Conservation (phyloP, 2,888 invertebrate genomes). For the Aleiodes testaceus region DNA sequence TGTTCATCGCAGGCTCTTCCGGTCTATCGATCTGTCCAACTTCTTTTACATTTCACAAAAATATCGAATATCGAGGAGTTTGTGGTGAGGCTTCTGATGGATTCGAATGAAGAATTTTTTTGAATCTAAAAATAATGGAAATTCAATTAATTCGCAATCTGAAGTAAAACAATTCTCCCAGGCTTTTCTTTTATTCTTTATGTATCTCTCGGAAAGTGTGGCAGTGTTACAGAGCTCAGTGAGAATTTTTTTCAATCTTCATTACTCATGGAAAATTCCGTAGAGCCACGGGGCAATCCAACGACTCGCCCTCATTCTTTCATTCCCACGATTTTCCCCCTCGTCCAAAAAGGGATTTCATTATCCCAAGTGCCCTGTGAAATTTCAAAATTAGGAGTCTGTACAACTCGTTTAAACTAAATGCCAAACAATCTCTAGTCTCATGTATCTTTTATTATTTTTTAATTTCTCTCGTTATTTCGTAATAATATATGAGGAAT, state of each 20-base stretch:
- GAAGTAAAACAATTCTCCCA: too few species aligned
- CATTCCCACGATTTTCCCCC: neutral
- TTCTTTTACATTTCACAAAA: slow-evolving; percentile 32
- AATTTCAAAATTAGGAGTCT: slow-evolving; percentile 26
- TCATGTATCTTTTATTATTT: neutral
- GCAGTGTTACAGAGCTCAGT: slow-evolving; percentile 2
- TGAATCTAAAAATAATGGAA: too few species aligned
- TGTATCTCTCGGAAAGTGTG: slow-evolving; percentile 14
- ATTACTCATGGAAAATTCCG: slow-evolving; percentile 32
- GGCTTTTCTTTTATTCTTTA: neutral
- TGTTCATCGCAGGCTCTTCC: slow-evolving; percentile 31
- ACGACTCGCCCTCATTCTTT: slow-evolving; percentile 12
- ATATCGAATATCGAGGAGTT: slow-evolving; percentile 52
- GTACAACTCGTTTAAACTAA: slow-evolving; percentile 17
- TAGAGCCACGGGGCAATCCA: slow-evolving; percentile 19
- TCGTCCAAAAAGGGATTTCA: slow-evolving; percentile 20
- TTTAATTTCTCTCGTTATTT: neutral
- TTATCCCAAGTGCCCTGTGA: slow-evolving; percentile 32
- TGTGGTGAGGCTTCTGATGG: neutral
- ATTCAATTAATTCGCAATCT: too few species aligned
- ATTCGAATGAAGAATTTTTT: neutral
- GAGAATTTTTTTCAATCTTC: slow-evolving; percentile 36
- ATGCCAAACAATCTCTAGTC: slow-evolving; percentile 2
- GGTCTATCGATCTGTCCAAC: slow-evolving; percentile 28
- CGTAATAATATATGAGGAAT: too few species aligned